Evolutionary conservation across 1,140 invertebrate genomes (phyloP).

Genomic region (Holcopasites calliopsidis): DNA sequence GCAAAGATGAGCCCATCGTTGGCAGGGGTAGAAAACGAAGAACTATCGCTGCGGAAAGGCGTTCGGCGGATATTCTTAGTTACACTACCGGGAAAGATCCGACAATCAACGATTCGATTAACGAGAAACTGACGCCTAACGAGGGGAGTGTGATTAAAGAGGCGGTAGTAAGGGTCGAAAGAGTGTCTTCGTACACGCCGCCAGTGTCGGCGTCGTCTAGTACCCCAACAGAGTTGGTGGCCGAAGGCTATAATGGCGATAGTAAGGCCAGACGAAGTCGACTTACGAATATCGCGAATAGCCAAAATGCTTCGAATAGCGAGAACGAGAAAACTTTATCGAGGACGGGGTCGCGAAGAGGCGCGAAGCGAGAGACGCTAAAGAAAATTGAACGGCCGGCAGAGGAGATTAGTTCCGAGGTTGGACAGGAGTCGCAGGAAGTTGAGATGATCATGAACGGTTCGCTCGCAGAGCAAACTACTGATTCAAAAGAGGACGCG

Average conservation of each 20-base stretch:
- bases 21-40: neutral
- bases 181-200: neutral
- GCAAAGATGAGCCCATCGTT: neutral
- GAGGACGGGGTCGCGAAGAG: neutral
- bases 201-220: neutral
- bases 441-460: constrained; percentile 38
- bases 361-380: neutral
- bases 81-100: neutral
- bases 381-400: neutral
- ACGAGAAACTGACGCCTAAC: neutral
- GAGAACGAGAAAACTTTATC: neutral
- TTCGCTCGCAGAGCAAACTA: neutral
- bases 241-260: neutral
- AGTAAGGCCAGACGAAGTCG: neutral
- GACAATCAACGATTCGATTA: neutral
- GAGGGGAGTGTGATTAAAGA: neutral
- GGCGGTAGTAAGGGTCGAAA: neutral
- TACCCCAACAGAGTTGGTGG: neutral
- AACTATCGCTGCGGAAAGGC: too few relatives aligned
- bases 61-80: neutral
- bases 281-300: neutral
- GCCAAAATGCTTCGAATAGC: neutral
- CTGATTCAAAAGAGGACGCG: neutral
- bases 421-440: constrained; percentile 57
- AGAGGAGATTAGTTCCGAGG: neutral